Percentiles rank a stretch among this genome's conserved stretches.
These are phyloP conservation scores for Andricus quercusramuli DNA, from an alignment of 2,888 invertebrate genomes.

Conservation along the genomic window DNA sequence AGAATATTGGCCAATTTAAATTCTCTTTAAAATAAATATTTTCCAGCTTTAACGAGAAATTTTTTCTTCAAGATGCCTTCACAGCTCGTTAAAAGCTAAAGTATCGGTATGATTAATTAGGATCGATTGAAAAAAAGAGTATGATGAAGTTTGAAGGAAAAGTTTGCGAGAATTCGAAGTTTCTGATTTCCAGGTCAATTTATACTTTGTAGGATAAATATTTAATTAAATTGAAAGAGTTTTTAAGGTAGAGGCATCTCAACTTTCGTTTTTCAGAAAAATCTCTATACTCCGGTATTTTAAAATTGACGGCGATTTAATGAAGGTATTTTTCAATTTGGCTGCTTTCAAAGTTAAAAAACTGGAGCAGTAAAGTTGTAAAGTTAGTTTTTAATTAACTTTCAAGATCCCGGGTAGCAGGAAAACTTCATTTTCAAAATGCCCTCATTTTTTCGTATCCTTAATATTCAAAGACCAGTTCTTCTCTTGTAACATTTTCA, in stretches of 20 bases:
- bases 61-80: background rate
- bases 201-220: background rate
- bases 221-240: background rate
- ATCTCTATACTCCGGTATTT: background rate
- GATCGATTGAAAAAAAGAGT: background rate
- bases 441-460: too few relatives aligned
- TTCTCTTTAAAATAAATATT: background rate
- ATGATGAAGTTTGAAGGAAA: background rate
- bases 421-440: too few relatives aligned
- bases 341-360: background rate
- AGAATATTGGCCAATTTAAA: constrained; percentile 9
- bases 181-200: background rate
- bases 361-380: too few relatives aligned
- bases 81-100: background rate
- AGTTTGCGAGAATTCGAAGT: background rate
- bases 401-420: too few relatives aligned
- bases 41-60: background rate
- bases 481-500: too few relatives aligned
- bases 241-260: background rate
- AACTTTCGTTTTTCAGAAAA: background rate
- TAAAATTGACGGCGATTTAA: background rate
- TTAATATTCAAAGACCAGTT: too few relatives aligned
- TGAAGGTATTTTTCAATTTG: background rate
- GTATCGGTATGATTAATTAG: background rate
- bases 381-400: too few relatives aligned